Conservation (phyloP, 2,888 invertebrate species). For the Synanthedon andrenaeformis region DNA sequence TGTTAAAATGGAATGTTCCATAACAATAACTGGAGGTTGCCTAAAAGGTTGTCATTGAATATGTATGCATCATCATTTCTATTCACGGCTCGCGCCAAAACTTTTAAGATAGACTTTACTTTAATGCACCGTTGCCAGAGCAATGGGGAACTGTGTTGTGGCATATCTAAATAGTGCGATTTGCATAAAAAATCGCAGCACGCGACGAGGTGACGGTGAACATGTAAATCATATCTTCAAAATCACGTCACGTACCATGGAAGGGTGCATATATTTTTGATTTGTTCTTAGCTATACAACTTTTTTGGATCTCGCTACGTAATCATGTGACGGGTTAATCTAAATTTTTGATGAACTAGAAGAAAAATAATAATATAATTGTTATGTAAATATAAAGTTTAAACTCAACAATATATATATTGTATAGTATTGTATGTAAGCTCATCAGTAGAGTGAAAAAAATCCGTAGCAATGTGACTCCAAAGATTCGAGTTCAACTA, state of each 20-base stretch:
- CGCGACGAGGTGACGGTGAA: constrained; percentile 53
- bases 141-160: constrained; percentile 46
- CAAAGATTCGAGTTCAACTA: too few species aligned
- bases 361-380: too few species aligned
- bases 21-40: background rate
- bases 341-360: too few species aligned
- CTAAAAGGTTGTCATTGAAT: constrained; percentile 1
- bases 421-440: too few species aligned
- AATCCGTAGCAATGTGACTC: too few species aligned
- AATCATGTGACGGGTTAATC: constrained; percentile 1
- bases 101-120: constrained; percentile 30
- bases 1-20: too few species aligned
- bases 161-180: constrained; percentile 65
- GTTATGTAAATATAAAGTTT: too few species aligned
- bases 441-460: too few species aligned
- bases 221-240: constrained; percentile 54
- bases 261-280: constrained; percentile 71
- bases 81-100: constrained; percentile 25
- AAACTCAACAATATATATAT: too few species aligned
- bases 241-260: constrained; percentile 57
- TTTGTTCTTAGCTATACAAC: constrained; percentile 61
- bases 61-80: constrained; percentile 4
- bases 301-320: constrained; percentile 16
- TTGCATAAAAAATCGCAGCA: constrained; percentile 67
- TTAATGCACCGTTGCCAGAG: constrained; percentile 28